phyloP scores from a whole-genome alignment of 2,797 vertebrate species.

The Enteromius treurensis region DNA sequence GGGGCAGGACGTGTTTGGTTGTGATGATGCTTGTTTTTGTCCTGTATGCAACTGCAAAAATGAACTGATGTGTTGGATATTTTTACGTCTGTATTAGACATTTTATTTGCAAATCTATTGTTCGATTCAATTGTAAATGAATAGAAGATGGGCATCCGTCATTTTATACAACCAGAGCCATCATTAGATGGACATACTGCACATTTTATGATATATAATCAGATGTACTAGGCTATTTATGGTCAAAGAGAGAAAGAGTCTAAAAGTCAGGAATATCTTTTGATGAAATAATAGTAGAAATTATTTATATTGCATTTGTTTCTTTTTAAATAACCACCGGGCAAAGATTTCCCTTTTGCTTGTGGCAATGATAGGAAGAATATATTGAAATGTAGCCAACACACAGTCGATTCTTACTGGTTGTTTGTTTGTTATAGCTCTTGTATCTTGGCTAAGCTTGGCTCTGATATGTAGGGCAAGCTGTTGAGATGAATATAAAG shows the following conservation, averaged over 20 bases:
- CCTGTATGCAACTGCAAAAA: conserved; percentile 84
- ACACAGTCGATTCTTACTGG: conserved; percentile 73
- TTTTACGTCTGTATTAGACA: conserved; percentile 99
- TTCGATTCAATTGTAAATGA: conserved; percentile 99
- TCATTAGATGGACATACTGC: conserved; percentile 95
- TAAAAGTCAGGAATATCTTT: conserved; percentile 75
- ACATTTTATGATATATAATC: conserved; percentile 94
- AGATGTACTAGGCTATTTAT: conserved; percentile 87
- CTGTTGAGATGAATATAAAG: conserved; percentile 83
- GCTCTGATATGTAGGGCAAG: conserved; percentile 84
- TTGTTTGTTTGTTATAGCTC: conserved; percentile 72
- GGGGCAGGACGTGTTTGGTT: conserved; percentile 63
- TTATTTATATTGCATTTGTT: conserved; percentile 95
- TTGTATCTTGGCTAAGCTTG: conserved; percentile 83
- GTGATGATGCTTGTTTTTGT: conserved; percentile 82
- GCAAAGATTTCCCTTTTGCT: conserved; percentile 89
- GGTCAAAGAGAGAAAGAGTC: conserved; percentile 62
- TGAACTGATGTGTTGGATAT: conserved; percentile 89
- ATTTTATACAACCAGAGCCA: conserved; percentile 97
- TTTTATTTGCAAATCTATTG: conserved; percentile 99
- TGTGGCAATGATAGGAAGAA: conserved; percentile 79
- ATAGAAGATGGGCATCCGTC: conserved; percentile 98
- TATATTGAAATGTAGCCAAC: conserved; percentile 72
- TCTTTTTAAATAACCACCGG: conserved; percentile 89
- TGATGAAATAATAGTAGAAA: conserved; percentile 86